Conservation (phyloP, 2,113 vertebrate species). For the Chaetodon auriga region DNA sequence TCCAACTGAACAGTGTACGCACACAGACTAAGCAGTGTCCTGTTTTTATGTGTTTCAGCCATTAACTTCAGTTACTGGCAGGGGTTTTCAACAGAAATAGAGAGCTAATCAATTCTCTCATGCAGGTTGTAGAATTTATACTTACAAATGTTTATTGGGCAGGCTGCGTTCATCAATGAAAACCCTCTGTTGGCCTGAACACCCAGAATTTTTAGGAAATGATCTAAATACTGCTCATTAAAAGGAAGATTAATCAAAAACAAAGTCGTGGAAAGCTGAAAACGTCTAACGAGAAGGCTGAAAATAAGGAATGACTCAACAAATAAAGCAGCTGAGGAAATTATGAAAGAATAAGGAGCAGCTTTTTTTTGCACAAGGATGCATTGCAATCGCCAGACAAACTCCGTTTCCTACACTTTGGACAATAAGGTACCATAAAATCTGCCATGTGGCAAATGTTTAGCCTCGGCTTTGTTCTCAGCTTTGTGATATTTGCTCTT, state of each 20-base stretch:
- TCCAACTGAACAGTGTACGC: neutral
- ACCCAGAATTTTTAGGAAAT: neutral
- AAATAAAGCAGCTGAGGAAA: neutral
- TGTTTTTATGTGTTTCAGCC: slow-evolving; percentile 19
- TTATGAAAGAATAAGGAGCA: neutral
- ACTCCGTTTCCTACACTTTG: neutral
- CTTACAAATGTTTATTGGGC: slow-evolving; percentile 9
- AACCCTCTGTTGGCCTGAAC: neutral
- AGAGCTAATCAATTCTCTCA: slow-evolving; percentile 46
- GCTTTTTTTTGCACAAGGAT: slow-evolving; percentile 5
- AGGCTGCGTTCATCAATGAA: slow-evolving; percentile 32
- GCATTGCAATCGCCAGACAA: neutral
- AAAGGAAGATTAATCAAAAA: slow-evolving; percentile 17
- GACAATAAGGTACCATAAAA: neutral
- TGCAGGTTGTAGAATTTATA: slow-evolving; percentile 23
- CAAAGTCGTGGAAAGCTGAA: neutral
- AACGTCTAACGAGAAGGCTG: neutral
- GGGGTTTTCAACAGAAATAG: slow-evolving; percentile 37
- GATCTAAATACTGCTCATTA: slow-evolving; percentile 40
- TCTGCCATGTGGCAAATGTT: no score
- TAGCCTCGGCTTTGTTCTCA: neutral
- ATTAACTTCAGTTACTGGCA: slow-evolving; percentile 29
- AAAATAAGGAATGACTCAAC: slow-evolving; percentile 12
- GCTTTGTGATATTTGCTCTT: slow-evolving; percentile 16
- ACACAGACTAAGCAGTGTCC: slow-evolving; percentile 4